phyloP scores from a whole-genome alignment of 2,113 vertebrate species.

The Bubo scandiacus region DNA sequence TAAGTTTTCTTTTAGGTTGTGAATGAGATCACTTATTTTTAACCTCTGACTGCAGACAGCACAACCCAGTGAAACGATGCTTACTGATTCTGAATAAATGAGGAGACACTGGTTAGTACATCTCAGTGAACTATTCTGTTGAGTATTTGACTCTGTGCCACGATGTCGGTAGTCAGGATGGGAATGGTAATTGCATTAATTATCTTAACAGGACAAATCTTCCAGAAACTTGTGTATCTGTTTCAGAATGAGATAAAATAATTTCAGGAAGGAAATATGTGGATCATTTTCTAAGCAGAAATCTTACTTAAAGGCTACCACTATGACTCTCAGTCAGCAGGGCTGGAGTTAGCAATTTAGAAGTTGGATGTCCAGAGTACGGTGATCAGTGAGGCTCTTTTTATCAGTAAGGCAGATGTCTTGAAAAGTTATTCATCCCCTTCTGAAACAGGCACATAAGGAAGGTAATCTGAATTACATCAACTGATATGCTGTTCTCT shows the following conservation, averaged over 20 bases:
- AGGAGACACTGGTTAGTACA: background rate
- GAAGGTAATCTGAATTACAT: background rate
- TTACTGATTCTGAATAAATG: background rate
- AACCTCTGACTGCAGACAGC: background rate
- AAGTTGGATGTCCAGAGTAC: background rate
- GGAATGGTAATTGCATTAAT: background rate
- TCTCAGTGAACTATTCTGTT: background rate
- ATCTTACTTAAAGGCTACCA: background rate
- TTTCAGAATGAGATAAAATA: background rate
- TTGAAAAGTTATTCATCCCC: background rate
- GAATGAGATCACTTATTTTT: background rate
- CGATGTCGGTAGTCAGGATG: background rate
- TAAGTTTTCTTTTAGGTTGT: background rate
- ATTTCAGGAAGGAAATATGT: background rate
- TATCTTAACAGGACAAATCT: background rate
- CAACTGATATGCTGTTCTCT: background rate
- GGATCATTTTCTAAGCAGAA: background rate
- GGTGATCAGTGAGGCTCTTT: background rate
- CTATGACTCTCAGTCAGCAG: background rate
- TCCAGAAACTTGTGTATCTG: background rate
- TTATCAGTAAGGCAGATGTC: background rate
- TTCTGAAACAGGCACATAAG: background rate
- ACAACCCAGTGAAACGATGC: background rate
- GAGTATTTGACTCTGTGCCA: background rate
- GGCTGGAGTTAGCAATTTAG: background rate